Conservation (phyloP, 2,797 vertebrate species). For the Periophthalmus magnuspinnatus region DNA sequence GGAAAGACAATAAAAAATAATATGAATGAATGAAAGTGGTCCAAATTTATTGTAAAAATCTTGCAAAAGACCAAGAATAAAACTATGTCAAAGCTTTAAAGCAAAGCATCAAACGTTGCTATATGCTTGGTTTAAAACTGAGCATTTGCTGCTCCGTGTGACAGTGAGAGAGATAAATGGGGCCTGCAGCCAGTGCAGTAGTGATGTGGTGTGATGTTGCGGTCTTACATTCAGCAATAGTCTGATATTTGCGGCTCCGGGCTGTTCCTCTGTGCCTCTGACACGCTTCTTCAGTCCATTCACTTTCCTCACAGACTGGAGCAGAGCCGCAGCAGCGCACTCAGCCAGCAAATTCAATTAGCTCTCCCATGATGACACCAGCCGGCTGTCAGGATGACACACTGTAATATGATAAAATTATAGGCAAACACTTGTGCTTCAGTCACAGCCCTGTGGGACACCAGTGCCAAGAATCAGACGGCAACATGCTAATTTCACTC, state of each 20-base stretch:
- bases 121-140: not conserved
- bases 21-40: not conserved
- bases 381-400: slow-evolving; percentile 48
- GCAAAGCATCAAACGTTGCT: not conserved
- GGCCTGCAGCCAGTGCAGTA: slow-evolving; percentile 44
- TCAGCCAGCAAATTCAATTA: slow-evolving; percentile 71
- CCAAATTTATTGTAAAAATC: not conserved
- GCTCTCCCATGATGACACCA: slow-evolving; percentile 60
- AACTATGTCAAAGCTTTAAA: not conserved
- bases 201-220: slow-evolving; percentile 59
- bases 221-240: slow-evolving; percentile 72
- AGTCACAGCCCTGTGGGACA: slow-evolving; percentile 50
- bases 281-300: slow-evolving; percentile 58
- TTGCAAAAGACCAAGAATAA: not conserved
- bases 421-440: slow-evolving; percentile 56
- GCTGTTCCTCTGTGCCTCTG: slow-evolving; percentile 43
- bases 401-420: slow-evolving; percentile 69
- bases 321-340: slow-evolving; percentile 41
- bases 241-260: slow-evolving; percentile 56
- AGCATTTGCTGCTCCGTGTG: slow-evolving; percentile 15
- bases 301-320: slow-evolving; percentile 51
- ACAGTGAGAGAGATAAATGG: slow-evolving; percentile 42
- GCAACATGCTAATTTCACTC: slow-evolving; percentile 52
- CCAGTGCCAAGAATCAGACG: slow-evolving; percentile 49
- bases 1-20: not conserved